phyloP scores from a whole-genome alignment of 2,113 vertebrate species.

The Lampris incognitus region DNA sequence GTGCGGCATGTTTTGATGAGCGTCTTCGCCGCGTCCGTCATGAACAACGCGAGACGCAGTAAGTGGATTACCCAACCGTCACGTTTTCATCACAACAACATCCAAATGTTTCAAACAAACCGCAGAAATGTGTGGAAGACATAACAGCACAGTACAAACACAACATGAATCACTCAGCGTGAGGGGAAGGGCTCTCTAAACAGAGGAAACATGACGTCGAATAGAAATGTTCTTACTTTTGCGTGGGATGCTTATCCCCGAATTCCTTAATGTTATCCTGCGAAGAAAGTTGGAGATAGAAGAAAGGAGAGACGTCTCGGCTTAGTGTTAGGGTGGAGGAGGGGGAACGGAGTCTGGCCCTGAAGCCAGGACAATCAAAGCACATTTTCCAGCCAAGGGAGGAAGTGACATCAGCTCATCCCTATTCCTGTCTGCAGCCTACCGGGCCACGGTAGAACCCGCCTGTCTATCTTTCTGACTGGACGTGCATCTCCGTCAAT shows the following conservation, averaged over 20 bases:
- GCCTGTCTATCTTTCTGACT: slow-evolving; percentile 58
- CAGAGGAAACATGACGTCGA: slow-evolving; percentile 70
- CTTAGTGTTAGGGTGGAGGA: slow-evolving; percentile 61
- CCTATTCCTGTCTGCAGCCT: slow-evolving; percentile 71
- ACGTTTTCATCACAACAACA: slow-evolving; percentile 31
- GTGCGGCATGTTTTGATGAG: not conserved
- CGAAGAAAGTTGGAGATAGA: slow-evolving; percentile 73
- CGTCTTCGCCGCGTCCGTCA: not conserved
- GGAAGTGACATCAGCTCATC: slow-evolving; percentile 85
- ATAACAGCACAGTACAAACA: slow-evolving; percentile 62
- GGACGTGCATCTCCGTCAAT: slow-evolving; percentile 6
- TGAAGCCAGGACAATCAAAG: slow-evolving; percentile 78
- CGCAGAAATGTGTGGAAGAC: slow-evolving; percentile 64
- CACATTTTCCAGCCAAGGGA: slow-evolving; percentile 82
- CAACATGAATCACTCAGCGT: slow-evolving; percentile 65
- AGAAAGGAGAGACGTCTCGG: slow-evolving; percentile 59
- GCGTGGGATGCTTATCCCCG: slow-evolving; percentile 92
- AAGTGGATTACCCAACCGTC: slow-evolving; percentile 46
- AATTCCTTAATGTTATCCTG: slow-evolving; percentile 97
- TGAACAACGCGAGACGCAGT: slow-evolving; percentile 20
- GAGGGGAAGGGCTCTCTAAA: slow-evolving; percentile 50
- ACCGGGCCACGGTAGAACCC: slow-evolving; percentile 71
- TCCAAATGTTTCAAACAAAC: slow-evolving; percentile 60
- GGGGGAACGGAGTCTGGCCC: slow-evolving; percentile 72
- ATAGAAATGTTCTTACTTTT: slow-evolving; percentile 88